Evolutionary conservation across 1,140 invertebrate genomes (phyloP), one percentile per base, ranked within the genome.

Genomic region (Drosophila willistoni): DNA sequence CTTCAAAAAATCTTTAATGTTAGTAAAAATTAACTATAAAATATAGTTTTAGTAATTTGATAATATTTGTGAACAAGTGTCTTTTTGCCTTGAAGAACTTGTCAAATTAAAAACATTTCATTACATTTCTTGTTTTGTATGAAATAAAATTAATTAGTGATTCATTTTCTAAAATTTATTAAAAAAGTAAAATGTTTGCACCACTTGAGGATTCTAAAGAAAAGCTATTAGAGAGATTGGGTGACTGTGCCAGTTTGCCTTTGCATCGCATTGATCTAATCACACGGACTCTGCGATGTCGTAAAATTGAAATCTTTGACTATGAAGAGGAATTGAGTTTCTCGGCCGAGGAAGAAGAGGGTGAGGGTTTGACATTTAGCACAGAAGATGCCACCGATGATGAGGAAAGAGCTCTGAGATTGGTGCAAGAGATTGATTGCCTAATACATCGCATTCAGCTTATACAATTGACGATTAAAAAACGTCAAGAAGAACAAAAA

Each of bases 321-420:
- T 75, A 42, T 9, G 73, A 83, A 4, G 80, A 80, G 17, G 22
- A 71, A 14, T 67, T 85, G 12, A 83, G 70, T 44, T 83, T 85
- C 6, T 68, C 76, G 9, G 68, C 41, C 0, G 66, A 68, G 13
- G 73, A 80, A 51, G 69, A 82, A 39, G 76, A 68, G 13, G 62
- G 14, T 5, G 29, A 36, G n/a, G 29, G 47, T 10, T 1, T 51
- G 10, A 13, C 22, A 1, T 5, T 29, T 19, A 19, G 1, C 34
- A 56, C 55, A 7, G 68, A 60, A 5, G 67, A 67, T 55, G 56
- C 10, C 5, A 76, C 76, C 3, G 76, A 79, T 7, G 80, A 79
- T 41, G 42, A 34, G 19, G 68, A 79, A n/a, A 56, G 64, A 0
- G 54, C n/a, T 0, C 0, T 55, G 29, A 19, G 36, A 7, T 7